These are phyloP conservation scores for Turritopsis dohrnii DNA, from an alignment of 30 jellyfish, hydroid and myxozoan genomes.

Conservation along the genomic window DNA sequence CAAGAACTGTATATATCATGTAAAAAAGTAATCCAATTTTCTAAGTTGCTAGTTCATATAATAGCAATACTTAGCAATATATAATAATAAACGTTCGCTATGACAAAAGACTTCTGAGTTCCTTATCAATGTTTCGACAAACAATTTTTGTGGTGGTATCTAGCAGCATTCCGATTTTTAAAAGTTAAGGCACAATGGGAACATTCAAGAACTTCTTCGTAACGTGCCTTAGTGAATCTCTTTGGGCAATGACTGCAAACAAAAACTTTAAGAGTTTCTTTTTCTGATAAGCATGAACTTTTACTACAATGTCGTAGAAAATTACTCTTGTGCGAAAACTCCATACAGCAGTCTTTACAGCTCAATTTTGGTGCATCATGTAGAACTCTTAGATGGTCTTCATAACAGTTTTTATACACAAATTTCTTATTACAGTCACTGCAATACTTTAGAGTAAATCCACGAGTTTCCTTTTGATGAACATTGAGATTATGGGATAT, in stretches of 20 bases:
- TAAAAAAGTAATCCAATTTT: too few species aligned
- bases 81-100: too few species aligned
- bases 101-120: not conserved
- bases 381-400: not conserved
- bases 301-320: not conserved
- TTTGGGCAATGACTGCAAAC: not conserved
- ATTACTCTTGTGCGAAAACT: not conserved
- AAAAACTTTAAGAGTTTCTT: not conserved
- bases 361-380: not conserved
- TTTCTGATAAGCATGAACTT: not conserved
- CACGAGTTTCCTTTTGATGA: not conserved
- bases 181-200: not conserved
- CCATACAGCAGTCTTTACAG: not conserved
- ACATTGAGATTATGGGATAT: not conserved
- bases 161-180: not conserved
- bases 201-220: not conserved
- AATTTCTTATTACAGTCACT: too few species aligned
- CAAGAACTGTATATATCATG: too few species aligned
- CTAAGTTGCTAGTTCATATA: not conserved
- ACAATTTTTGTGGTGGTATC: not conserved
- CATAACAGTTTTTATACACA: too few species aligned
- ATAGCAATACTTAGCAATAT: not conserved
- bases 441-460: not conserved
- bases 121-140: not conserved
- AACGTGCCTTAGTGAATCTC: not conserved